Percentiles rank a stretch among this genome's conserved stretches.
phyloP scores from a whole-genome alignment of 1,140 invertebrate genomes.

The Papilio polytes region DNA sequence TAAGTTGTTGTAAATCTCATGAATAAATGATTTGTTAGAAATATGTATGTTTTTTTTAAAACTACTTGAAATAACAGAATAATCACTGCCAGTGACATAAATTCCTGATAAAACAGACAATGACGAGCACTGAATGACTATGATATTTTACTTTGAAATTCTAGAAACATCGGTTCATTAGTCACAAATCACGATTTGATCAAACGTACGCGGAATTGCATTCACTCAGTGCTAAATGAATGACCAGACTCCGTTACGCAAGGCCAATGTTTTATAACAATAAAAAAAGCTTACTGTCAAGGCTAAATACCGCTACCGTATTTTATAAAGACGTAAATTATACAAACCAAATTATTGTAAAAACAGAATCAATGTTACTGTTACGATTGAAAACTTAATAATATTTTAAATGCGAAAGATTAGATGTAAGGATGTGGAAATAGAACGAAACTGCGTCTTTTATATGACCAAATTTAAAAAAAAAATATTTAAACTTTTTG shows the following conservation, averaged over 20 bases:
- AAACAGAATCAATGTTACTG: background rate
- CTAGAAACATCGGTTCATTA: background rate
- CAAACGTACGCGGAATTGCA: conserved; percentile 4
- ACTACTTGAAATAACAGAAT: background rate
- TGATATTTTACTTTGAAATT: background rate
- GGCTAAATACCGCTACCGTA: background rate
- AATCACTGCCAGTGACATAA: background rate
- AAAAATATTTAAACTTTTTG: too few relatives aligned
- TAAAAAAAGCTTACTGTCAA: conserved; percentile 5
- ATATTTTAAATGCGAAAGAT: too few relatives aligned
- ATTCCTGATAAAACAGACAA: background rate
- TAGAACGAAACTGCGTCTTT: too few relatives aligned
- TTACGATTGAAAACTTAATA: background rate
- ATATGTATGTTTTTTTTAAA: background rate
- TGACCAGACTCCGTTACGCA: background rate
- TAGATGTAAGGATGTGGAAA: too few relatives aligned
- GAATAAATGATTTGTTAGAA: background rate
- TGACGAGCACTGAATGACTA: background rate
- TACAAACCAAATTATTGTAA: background rate
- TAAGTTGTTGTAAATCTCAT: background rate
- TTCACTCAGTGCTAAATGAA: background rate
- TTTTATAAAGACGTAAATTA: background rate
- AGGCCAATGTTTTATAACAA: conserved; percentile 10
- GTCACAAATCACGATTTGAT: background rate
- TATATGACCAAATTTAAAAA: too few relatives aligned